Conservation (phyloP, 2,113 vertebrate species). For the Archilochus colubris region DNA sequence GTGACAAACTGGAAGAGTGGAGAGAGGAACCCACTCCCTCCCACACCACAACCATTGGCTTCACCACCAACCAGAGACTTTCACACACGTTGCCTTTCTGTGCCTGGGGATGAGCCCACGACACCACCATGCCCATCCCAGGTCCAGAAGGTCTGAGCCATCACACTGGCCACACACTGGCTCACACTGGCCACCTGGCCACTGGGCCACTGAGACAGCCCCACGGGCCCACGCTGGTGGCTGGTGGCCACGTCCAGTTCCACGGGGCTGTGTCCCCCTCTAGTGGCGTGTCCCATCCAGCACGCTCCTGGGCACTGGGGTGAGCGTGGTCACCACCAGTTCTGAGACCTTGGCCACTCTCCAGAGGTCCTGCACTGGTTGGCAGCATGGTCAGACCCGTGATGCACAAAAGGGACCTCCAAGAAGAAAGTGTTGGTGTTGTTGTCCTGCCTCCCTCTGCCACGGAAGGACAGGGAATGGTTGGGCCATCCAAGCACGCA, state of each 20-base stretch:
- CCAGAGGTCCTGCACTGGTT: accelerated
- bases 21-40: neutral
- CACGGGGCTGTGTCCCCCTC: slow-evolving; percentile 58
- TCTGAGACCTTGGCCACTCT: accelerated
- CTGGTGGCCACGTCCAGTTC: neutral
- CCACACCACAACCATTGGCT: neutral
- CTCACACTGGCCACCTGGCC: accelerated
- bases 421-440: neutral
- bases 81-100: accelerated
- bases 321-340: neutral
- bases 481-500: accelerated
- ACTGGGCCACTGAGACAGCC: neutral
- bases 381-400: neutral
- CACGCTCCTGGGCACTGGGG: neutral
- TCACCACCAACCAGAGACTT: neutral
- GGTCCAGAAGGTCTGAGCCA: accelerated
- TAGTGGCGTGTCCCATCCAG: slow-evolving; percentile 53
- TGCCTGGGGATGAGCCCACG: neutral
- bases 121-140: accelerated
- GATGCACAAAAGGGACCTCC: neutral
- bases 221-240: slow-evolving; percentile 2
- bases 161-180: accelerated
- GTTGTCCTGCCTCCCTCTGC: accelerated
- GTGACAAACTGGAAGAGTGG: accelerated
- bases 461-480: neutral